phyloP scores from a whole-genome alignment of 1,140 invertebrate species.

The Lasaia peninsularis region DNA sequence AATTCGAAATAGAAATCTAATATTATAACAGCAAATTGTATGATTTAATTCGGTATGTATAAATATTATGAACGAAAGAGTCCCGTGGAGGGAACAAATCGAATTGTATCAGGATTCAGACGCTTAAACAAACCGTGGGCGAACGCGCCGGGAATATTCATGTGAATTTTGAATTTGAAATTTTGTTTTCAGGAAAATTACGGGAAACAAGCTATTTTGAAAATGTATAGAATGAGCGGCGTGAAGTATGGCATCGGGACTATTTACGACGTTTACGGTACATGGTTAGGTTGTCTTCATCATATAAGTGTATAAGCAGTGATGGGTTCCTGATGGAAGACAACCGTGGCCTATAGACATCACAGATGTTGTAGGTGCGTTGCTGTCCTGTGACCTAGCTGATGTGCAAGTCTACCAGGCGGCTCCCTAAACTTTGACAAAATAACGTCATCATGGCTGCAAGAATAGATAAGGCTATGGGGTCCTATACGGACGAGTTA shows the following conservation, averaged over 20 bases:
- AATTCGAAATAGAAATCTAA: background rate
- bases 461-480: no score
- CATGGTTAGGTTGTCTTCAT: no score
- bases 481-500: no score
- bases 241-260: constrained; percentile 50
- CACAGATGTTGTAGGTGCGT: no score
- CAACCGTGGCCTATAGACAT: no score
- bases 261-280: constrained; percentile 49
- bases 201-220: constrained; percentile 56
- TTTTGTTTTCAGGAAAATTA: constrained; percentile 57
- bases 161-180: constrained; percentile 44
- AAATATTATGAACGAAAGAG: constrained; percentile 7
- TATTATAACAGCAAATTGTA: constrained; percentile 2
- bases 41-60: constrained; percentile 1
- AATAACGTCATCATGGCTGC: no score
- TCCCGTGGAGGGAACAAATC: constrained; percentile 19
- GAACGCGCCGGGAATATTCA: constrained; percentile 37
- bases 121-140: constrained; percentile 19
- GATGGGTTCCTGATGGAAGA: no score
- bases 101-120: constrained; percentile 32
- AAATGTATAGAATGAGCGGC: constrained; percentile 44
- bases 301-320: no score
- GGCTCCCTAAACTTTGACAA: no score
- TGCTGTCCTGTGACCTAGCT: no score
- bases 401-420: no score